Conservation (phyloP, 2,888 invertebrate genomes). For the Anaspis maculata region DNA sequence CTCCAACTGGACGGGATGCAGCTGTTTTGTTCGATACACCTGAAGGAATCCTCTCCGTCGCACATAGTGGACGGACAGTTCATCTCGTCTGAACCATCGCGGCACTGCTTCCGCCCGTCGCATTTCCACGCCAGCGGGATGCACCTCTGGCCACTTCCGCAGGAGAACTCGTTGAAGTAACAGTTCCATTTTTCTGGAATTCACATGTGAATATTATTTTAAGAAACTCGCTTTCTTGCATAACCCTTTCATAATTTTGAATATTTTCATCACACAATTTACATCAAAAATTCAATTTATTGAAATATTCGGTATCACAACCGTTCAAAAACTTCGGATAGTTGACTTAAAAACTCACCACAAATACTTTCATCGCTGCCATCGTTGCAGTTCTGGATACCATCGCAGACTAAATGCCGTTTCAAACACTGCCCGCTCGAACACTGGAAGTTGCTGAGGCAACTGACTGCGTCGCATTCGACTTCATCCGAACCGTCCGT, state of each 20-base stretch:
- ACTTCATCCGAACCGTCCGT: conserved; percentile 55
- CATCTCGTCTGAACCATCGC: conserved; percentile 48
- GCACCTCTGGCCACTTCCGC: conserved; percentile 42
- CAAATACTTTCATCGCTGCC: conserved; percentile 53
- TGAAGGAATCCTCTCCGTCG: conserved; percentile 48
- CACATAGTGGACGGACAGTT: conserved; percentile 44
- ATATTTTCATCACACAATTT: too few species aligned
- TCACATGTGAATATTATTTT: not conserved
- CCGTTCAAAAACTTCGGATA: too few species aligned
- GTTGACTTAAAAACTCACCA: conserved; percentile 41
- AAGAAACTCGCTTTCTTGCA: too few species aligned
- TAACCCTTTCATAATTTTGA: too few species aligned
- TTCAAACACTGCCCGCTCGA: conserved; percentile 51
- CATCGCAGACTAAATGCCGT: conserved; percentile 53
- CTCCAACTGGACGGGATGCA: conserved; percentile 52
- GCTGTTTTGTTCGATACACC: conserved; percentile 49
- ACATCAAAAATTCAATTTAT: not conserved
- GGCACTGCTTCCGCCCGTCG: conserved; percentile 50
- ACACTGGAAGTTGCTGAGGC: conserved; percentile 54
- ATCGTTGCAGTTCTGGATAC: conserved; percentile 53
- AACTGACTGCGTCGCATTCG: conserved; percentile 48
- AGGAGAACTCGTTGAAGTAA: conserved; percentile 49
- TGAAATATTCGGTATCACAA: too few species aligned
- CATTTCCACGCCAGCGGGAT: conserved; percentile 52
- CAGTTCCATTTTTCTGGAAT: conserved; percentile 41